phyloP scores from a whole-genome alignment of 2,888 invertebrate genomes.

The Ferdinandea cuprea region DNA sequence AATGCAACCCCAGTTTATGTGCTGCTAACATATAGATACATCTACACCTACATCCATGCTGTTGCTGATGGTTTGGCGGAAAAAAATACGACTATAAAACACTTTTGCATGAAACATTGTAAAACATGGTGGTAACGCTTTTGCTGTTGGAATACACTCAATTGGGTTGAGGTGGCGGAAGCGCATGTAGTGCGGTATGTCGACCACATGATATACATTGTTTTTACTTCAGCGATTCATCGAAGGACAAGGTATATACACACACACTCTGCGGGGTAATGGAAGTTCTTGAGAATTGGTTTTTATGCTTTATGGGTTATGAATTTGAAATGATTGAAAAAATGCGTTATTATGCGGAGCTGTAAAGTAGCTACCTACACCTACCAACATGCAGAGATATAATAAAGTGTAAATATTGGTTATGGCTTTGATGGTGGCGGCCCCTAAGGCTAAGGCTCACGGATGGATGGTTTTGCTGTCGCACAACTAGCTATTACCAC shows the following conservation, averaged over 20 bases:
- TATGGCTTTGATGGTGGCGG: not conserved
- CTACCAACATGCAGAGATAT: no score
- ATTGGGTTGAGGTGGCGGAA: slow-evolving; percentile 1
- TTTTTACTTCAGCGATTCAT: slow-evolving; percentile 33
- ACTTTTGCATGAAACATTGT: slow-evolving; percentile 52
- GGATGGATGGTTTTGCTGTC: not conserved
- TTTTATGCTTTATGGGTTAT: slow-evolving; percentile 55
- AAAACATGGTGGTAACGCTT: slow-evolving; percentile 36
- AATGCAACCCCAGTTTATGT: not conserved
- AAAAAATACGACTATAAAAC: slow-evolving; percentile 40
- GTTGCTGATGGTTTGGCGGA: not conserved
- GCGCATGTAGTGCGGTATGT: slow-evolving; percentile 15
- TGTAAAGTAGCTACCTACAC: no score
- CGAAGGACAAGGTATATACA: slow-evolving; percentile 1
- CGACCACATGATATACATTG: slow-evolving; percentile 40
- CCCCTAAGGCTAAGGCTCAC: no score
- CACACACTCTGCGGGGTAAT: not conserved
- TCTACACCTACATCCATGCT: no score
- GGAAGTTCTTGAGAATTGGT: slow-evolving; percentile 46
- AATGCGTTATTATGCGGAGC: slow-evolving; percentile 44
- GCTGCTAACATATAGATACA: slow-evolving; percentile 13
- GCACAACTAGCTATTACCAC: slow-evolving; percentile 27
- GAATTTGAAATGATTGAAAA: slow-evolving; percentile 61
- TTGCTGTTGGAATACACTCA: not conserved
- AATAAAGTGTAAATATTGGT: slow-evolving; percentile 36